Base-by-base conservation (phyloP, 2,113 vertebrate species). In the Nycticebus coucang region DNA sequence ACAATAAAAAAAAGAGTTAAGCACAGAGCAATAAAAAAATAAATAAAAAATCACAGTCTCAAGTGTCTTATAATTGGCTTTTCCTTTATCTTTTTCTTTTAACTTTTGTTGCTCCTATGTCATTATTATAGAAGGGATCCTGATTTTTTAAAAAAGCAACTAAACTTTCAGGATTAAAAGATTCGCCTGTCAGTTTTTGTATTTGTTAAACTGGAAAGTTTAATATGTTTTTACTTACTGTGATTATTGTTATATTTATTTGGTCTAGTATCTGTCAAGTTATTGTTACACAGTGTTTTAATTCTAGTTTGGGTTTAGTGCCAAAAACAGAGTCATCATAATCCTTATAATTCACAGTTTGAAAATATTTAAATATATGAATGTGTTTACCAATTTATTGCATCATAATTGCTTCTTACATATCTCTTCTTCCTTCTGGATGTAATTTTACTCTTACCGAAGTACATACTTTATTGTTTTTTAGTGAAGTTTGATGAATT, bases 391-490 rank as follows among this genome's bases (percentile, higher is more conserved):
- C 35, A 21, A 59, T 12, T 64, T 83, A 74, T 81, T 59, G 5
- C 62, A 78, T 28, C 24, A 18, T 69, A 37, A 78, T 35, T 94
- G 24, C 35, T 89, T 78, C 24, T 74, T 95, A 17, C 2, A 9
- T 41, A 35, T 92, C 53, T 79, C 80, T 86, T 60, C 55, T 69
- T 86, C 18, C 17, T 94, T 80, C 59, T 93, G 26, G 57, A 50
- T 85, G 88, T 28, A 82, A 1, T 60, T 82, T 91, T 62, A 72
- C 78, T 93, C 35, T 91, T 64, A 72, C 4, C 71, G 33, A 78
- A 89, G n/a, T 55, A 19, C 8, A 53, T 35, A 33, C 5, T 96
- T 91, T 85, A 80, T 75, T n/a, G 35, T 33, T 95, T 93, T 87
- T 95, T 19, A 53, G 12, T 82, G 86, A 66, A 11, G 13, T 26